These are phyloP conservation scores for Lates japonicus DNA, from an alignment of 2,797 vertebrate genomes.

Conservation along the genomic window DNA sequence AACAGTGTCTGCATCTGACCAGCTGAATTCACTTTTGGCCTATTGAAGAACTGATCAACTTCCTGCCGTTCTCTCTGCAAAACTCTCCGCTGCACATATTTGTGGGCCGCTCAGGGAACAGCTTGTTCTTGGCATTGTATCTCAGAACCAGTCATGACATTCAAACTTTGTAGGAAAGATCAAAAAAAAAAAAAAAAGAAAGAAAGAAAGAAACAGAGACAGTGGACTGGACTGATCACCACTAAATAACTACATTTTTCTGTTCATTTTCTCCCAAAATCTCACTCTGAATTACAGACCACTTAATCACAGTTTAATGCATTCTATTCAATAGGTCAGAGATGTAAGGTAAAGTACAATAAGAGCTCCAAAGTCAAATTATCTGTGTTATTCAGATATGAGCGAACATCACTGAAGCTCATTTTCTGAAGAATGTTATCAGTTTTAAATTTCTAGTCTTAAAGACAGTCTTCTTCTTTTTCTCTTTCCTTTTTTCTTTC, in stretches of 20 bases:
- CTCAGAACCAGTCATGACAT: constrained; percentile 65
- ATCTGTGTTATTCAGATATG: constrained; percentile 57
- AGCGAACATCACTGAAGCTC: constrained; percentile 45
- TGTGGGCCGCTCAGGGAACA: constrained; percentile 77
- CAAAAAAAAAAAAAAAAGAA: constrained; percentile 46
- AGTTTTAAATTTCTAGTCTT: constrained; percentile 53
- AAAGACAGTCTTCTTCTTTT: constrained; percentile 22
- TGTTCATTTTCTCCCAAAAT: constrained; percentile 19
- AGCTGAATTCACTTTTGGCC: constrained; percentile 59
- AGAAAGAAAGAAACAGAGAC: constrained; percentile 43
- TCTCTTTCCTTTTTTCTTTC: constrained; percentile 11
- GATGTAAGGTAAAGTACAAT: constrained; percentile 54
- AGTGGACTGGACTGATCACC: constrained; percentile 11
- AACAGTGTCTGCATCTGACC: constrained; percentile 25
- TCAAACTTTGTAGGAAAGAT: constrained; percentile 56
- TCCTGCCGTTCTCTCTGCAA: constrained; percentile 53
- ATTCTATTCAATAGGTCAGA: constrained; percentile 43
- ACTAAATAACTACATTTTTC: constrained; percentile 22
- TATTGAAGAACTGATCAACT: constrained; percentile 58
- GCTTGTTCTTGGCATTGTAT: constrained; percentile 80
- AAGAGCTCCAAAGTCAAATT: constrained; percentile 51
- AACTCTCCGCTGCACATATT: constrained; percentile 62
- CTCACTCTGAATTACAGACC: constrained; percentile 39
- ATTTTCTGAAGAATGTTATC: constrained; percentile 72
- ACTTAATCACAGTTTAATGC: constrained; percentile 53